Conservation (phyloP, 2,113 vertebrate genomes). For the Eretmochelys imbricata region DNA sequence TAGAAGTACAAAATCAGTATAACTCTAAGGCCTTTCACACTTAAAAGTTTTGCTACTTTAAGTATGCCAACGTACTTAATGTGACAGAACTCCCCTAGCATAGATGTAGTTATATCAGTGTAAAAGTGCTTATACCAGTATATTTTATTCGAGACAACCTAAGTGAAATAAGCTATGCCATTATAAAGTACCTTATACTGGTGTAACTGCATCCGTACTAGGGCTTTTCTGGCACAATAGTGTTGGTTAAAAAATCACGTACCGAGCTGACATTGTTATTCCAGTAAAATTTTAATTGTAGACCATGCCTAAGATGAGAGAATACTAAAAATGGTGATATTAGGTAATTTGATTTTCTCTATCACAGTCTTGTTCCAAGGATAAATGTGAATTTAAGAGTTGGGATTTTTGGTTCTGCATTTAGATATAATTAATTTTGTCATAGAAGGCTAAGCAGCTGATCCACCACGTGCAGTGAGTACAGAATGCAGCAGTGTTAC, state of each 20-base stretch:
- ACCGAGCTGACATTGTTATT: not conserved
- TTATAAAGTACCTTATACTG: not conserved
- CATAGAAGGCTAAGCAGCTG: not conserved
- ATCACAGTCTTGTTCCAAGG: not conserved
- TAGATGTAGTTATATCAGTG: fast-evolving
- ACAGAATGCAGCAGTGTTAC: not conserved
- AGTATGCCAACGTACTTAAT: not conserved
- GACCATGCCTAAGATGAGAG: not conserved
- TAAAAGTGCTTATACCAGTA: not conserved
- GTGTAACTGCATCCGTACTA: not conserved
- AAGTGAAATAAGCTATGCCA: not conserved
- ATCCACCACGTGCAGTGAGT: not conserved
- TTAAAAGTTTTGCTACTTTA: not conserved
- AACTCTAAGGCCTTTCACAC: not conserved
- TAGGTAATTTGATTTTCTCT: not conserved
- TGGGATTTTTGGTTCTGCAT: not conserved
- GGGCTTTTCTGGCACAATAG: not conserved
- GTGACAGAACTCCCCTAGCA: not conserved
- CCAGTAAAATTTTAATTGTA: not conserved
- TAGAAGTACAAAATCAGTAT: not conserved
- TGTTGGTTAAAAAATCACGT: not conserved
- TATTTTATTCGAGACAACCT: not conserved
- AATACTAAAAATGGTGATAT: not conserved
- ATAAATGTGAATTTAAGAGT: not conserved
- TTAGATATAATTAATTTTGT: not conserved